Conservation (phyloP, 2,113 vertebrate species). For the Tachuris rubrigastra region DNA sequence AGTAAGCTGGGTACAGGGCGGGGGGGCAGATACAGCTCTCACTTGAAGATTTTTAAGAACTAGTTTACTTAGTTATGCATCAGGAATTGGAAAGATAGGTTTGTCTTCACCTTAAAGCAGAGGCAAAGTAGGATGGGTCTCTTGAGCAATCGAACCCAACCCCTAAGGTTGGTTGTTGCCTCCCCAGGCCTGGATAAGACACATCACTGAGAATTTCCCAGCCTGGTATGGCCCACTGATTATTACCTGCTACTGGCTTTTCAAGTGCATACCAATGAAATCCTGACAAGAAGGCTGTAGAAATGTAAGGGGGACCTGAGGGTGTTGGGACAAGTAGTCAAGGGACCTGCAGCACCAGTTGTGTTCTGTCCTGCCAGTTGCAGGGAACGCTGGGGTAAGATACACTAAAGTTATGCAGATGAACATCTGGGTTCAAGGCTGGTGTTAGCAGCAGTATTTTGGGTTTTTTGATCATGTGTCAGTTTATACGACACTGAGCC, state of each 20-base stretch:
- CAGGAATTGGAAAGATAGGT: neutral
- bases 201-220: neutral
- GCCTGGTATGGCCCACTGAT: neutral
- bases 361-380: neutral
- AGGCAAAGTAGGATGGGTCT: neutral
- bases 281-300: neutral
- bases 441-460: neutral
- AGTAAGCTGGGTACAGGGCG: neutral
- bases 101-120: neutral
- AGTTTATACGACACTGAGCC: neutral
- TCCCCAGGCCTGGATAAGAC: neutral
- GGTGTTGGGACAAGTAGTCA: neutral
- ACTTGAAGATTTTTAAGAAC: neutral
- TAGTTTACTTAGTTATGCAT: neutral
- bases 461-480: neutral
- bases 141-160: neutral
- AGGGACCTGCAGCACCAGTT: neutral
- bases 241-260: neutral
- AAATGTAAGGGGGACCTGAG: neutral
- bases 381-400: neutral
- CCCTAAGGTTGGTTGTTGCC: neutral
- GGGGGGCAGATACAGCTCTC: rapidly evolving
- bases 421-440: neutral
- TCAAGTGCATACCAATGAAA: neutral
- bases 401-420: neutral